These are phyloP conservation scores for Gymnoscopelus braueri DNA, from an alignment of 2,797 vertebrate species.

Conservation along the genomic window DNA sequence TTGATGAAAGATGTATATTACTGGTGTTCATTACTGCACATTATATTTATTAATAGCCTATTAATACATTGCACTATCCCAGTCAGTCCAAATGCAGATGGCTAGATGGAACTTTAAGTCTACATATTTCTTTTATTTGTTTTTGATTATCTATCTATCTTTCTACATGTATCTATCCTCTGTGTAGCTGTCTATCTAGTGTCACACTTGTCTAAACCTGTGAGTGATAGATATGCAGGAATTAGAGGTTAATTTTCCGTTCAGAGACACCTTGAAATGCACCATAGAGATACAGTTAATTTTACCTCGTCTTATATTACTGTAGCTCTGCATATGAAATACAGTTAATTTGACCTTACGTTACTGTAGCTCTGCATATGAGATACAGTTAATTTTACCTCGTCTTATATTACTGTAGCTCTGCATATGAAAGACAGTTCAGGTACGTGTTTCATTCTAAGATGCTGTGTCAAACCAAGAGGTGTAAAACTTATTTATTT, in stretches of 20 bases:
- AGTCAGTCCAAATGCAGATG: too few relatives aligned
- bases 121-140: too few relatives aligned
- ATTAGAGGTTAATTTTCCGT: background rate
- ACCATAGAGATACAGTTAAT: too few relatives aligned
- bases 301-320: background rate
- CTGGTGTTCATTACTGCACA: too few relatives aligned
- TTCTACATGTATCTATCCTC: too few relatives aligned
- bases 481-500: conserved; percentile 52
- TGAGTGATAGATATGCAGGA: conserved; percentile 14
- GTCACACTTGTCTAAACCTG: conserved; percentile 31
- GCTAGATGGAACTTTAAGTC: too few relatives aligned
- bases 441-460: too few relatives aligned
- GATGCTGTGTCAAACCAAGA: conserved; percentile 47
- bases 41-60: too few relatives aligned
- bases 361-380: conserved; percentile 13
- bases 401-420: background rate
- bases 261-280: background rate
- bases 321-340: conserved; percentile 22
- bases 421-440: conserved; percentile 32
- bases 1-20: too few relatives aligned
- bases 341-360: background rate
- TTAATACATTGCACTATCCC: too few relatives aligned
- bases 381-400: conserved; percentile 8
- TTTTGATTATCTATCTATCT: too few relatives aligned
- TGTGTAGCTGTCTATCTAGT: background rate